Percentiles rank a stretch among this genome's conserved stretches.
Evolutionary conservation across 2,888 invertebrate genomes (phyloP).

Genomic region (Psococerastis gibbosa): DNA sequence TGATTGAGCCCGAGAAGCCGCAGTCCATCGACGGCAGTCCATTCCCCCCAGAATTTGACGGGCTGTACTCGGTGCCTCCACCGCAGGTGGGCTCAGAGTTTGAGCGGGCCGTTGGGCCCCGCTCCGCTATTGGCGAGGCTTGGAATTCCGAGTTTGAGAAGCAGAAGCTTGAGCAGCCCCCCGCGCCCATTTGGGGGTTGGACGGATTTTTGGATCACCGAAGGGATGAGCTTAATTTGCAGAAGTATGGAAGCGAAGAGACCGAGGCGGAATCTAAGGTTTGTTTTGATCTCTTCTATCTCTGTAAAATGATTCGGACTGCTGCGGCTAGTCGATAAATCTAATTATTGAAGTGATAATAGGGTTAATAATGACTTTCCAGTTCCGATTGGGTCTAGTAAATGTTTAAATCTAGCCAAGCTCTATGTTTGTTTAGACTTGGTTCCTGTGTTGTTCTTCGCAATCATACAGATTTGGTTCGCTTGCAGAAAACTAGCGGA

Average conservation of each 20-base stretch:
- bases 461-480: too few species aligned
- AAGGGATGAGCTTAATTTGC: not conserved
- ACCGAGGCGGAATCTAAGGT: not conserved
- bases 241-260: not conserved
- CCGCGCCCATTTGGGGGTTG: not conserved
- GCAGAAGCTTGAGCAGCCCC: not conserved
- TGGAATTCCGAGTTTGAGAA: not conserved
- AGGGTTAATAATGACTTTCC: too few species aligned
- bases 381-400: too few species aligned
- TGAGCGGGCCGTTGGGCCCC: conserved; percentile 12
- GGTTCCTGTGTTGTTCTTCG: too few species aligned
- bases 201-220: not conserved
- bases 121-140: conserved; percentile 14
- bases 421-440: too few species aligned
- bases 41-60: not conserved
- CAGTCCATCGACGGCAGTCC: not conserved
- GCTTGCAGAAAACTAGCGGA: too few species aligned
- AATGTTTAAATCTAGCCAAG: too few species aligned
- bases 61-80: not conserved
- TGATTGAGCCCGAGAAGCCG: not conserved
- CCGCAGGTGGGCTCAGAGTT: conserved; percentile 12
- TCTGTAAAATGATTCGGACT: too few species aligned
- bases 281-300: too few species aligned
- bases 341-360: too few species aligned
- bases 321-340: too few species aligned